Evolutionary conservation across 2,888 invertebrate genomes (phyloP).

Genomic region (Apamea monoglypha): DNA sequence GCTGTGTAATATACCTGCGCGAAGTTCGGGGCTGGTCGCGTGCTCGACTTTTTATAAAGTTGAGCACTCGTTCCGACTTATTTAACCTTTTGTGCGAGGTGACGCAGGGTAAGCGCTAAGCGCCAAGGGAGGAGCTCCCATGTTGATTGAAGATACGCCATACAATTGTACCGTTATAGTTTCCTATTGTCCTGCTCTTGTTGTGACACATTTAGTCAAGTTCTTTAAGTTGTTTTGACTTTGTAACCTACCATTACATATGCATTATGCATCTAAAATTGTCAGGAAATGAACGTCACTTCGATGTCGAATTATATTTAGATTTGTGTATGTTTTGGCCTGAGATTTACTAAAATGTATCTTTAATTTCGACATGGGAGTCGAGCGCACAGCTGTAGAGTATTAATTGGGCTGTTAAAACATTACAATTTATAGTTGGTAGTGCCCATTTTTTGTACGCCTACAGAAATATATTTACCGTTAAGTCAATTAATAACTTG

Average conservation of each 20-base stretch:
- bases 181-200: slow-evolving; percentile 59
- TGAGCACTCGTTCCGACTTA: slow-evolving; percentile 74
- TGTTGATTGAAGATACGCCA: slow-evolving; percentile 66
- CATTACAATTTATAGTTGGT: slow-evolving; percentile 32
- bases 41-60: slow-evolving; percentile 68
- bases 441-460: slow-evolving; percentile 20
- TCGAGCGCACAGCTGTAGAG: slow-evolving; percentile 40
- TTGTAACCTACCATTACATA: slow-evolving; percentile 40
- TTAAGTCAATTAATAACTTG: slow-evolving; percentile 58
- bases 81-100: slow-evolving; percentile 78
- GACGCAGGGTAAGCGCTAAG: slow-evolving; percentile 59
- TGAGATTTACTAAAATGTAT: slow-evolving; percentile 41
- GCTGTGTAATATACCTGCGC: slow-evolving; percentile 56
- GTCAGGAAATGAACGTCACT: slow-evolving; percentile 23
- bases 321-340: slow-evolving; percentile 46
- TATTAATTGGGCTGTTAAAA: slow-evolving; percentile 50
- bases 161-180: slow-evolving; percentile 64
- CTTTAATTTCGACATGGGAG: slow-evolving; percentile 40
- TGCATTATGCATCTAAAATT: slow-evolving; percentile 46
- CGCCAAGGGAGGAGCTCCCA: slow-evolving; percentile 51
- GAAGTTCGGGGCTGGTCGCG: slow-evolving; percentile 60
- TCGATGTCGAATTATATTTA: slow-evolving; percentile 53
- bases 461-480: slow-evolving; percentile 10
- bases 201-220: slow-evolving; percentile 60
- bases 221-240: slow-evolving; percentile 32